Percentiles rank a stretch among this genome's conserved stretches.
Evolutionary conservation across 2,797 vertebrate genomes (phyloP).

Genomic region (Kryptopterus vitreolus): DNA sequence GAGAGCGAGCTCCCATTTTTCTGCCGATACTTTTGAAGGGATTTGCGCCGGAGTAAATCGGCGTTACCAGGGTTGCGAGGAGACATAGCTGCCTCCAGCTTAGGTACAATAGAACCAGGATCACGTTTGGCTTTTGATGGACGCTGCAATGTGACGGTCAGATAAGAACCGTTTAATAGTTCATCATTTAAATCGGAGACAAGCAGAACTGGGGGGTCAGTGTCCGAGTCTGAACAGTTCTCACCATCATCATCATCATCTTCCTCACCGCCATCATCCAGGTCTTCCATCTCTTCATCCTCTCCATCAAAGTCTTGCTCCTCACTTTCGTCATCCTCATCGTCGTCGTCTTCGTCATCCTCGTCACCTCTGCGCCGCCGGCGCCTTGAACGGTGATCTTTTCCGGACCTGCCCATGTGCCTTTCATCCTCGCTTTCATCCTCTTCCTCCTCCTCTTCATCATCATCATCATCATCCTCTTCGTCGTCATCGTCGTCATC

Average conservation of each 20-base stretch:
- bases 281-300: slow-evolving; percentile 83
- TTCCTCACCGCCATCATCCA: slow-evolving; percentile 72
- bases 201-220: slow-evolving; percentile 78
- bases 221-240: slow-evolving; percentile 89
- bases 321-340: slow-evolving; percentile 72
- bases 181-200: slow-evolving; percentile 80
- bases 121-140: slow-evolving; percentile 80
- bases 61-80: slow-evolving; percentile 52
- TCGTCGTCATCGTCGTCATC: slow-evolving; percentile 55
- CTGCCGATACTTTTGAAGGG: slow-evolving; percentile 75
- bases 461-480: slow-evolving; percentile 29
- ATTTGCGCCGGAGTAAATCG: slow-evolving; percentile 73
- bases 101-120: slow-evolving; percentile 91
- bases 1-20: slow-evolving; percentile 57
- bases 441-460: slow-evolving; percentile 50
- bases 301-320: slow-evolving; percentile 66
- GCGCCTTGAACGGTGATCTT: slow-evolving; percentile 51
- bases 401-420: slow-evolving; percentile 44
- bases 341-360: slow-evolving; percentile 67
- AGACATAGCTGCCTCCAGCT: slow-evolving; percentile 91
- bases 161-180: slow-evolving; percentile 88
- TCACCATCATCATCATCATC: slow-evolving; percentile 89
- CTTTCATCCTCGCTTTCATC: slow-evolving; percentile 56
- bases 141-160: slow-evolving; percentile 93
- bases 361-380: slow-evolving; percentile 54